Evolutionary conservation across 2,797 vertebrate species (phyloP), one percentile per base, ranked within the genome.

Genomic region (Knipowitschia caucasica): DNA sequence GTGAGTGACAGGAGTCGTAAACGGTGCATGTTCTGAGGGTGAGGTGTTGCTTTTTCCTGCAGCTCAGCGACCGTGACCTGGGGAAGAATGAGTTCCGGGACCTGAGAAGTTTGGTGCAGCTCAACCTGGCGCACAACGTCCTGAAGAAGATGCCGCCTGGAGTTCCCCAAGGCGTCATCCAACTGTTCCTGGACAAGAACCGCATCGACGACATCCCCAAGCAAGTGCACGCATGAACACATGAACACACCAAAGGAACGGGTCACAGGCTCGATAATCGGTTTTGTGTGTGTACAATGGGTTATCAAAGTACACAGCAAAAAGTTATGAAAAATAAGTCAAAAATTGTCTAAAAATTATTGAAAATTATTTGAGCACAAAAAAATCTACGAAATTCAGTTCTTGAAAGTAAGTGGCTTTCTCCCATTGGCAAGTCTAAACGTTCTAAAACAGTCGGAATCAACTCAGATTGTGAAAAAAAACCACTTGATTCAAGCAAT

Each of bases 181-280:
- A 99, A 76, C 92, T 99, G 53, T 99, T 93, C 87, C 88, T 99
- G 69, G 96, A 99, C 83, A 91, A 86, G 72, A 99, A 99, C 82
- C 91, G 75, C 53, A 99, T 99, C 0, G 91, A 94, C 43, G 89
- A 89, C 71, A 95, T 99, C 64, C 91, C 96, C 66, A 84, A 66
- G 87, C 61, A 82, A 84, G 83, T 84, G 71, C 44, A 64, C 53
- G 12, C 44, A 21, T 1, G 5, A 7, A 43, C 10, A 8, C n/a
- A 45, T 2, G 15, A n/a, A n/a, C n/a, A 6, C 42, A 7, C 24
- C 24, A 15, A 0, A 26, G 9, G n/a, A n/a, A n/a, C n/a, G n/a
- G n/a, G n/a, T n/a, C n/a, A n/a, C n/a, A n/a, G n/a, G n/a, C n/a
- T n/a, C n/a, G n/a, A n/a, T n/a, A n/a, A n/a, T n/a, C n/a, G n/a